Percentiles rank a stretch among this genome's conserved stretches.
Conservation (phyloP, 2,797 vertebrate genomes). For the Esox masquinongy region DNA sequence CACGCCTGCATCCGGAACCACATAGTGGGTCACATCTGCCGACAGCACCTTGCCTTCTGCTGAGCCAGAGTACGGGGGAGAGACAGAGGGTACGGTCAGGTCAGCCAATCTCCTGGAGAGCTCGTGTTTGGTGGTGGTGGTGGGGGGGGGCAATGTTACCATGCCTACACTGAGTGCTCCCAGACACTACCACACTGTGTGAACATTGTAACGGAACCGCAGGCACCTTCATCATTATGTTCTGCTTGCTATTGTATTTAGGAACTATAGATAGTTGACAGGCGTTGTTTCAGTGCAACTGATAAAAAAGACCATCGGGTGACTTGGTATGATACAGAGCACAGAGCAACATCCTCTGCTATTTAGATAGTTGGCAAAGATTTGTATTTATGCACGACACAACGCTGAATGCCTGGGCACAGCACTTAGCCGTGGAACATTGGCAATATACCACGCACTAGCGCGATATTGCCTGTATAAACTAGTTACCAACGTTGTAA, state of each 20-base stretch:
- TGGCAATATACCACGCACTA: too few relatives aligned
- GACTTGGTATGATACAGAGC: background rate
- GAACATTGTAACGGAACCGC: background rate
- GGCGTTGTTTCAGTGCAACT: background rate
- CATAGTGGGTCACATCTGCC: conserved; percentile 87
- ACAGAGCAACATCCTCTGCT: background rate
- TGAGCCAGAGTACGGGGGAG: conserved; percentile 23
- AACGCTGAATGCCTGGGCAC: too few relatives aligned
- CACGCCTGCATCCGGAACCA: conserved; percentile 89
- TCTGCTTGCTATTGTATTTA: background rate
- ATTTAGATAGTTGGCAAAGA: too few relatives aligned
- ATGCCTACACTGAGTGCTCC: background rate
- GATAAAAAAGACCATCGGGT: background rate
- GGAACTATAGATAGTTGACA: background rate
- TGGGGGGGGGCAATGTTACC: background rate
- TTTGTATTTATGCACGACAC: too few relatives aligned
- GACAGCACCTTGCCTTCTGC: conserved; percentile 87
- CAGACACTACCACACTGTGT: background rate
- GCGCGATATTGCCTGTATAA: too few relatives aligned
- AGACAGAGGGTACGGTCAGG: background rate
- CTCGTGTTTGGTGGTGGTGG: background rate
- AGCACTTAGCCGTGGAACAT: too few relatives aligned
- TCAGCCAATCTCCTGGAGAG: background rate
- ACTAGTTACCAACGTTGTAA: too few relatives aligned
- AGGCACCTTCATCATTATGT: background rate